These are phyloP conservation scores for Leptopilina clavipes DNA, from an alignment of 1,140 invertebrate genomes.

Conservation along the genomic window DNA sequence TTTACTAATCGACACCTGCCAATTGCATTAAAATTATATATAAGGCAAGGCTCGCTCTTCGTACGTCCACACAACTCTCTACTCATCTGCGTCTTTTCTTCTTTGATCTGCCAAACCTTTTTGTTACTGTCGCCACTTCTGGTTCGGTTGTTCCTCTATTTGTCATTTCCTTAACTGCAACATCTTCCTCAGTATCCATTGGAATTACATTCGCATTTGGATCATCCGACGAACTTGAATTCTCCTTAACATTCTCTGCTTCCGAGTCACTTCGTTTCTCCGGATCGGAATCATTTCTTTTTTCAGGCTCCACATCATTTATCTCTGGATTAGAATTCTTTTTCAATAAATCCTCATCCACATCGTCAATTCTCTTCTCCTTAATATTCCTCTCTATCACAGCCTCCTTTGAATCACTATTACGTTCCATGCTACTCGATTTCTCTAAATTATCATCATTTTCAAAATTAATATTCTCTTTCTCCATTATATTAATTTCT, in stretches of 20 bases:
- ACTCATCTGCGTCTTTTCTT: slow-evolving; percentile 74
- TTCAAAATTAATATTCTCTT: too few relatives aligned
- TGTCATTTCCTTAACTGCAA: slow-evolving; percentile 25
- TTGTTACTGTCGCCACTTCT: slow-evolving; percentile 57
- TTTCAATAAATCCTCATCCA: slow-evolving; percentile 53
- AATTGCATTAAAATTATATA: slow-evolving; percentile 73
- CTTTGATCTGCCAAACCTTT: slow-evolving; percentile 71
- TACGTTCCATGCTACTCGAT: not conserved
- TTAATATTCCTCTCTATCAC: not conserved
- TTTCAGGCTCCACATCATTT: slow-evolving; percentile 54
- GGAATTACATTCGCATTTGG: slow-evolving; percentile 59
- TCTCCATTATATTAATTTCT: too few relatives aligned
- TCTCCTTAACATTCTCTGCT: slow-evolving; percentile 48
- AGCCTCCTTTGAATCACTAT: not conserved
- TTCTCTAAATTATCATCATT: not conserved
- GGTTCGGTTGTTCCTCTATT: slow-evolving; percentile 35
- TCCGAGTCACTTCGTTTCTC: slow-evolving; percentile 61
- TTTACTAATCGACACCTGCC: slow-evolving; percentile 68
- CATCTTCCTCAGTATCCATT: slow-evolving; percentile 59
- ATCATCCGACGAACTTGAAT: slow-evolving; percentile 64
- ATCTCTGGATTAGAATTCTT: slow-evolving; percentile 14
- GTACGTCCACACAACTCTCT: slow-evolving; percentile 74
- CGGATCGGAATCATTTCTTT: slow-evolving; percentile 27
- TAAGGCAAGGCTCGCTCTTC: slow-evolving; percentile 71
- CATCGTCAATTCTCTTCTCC: slow-evolving; percentile 57